These are phyloP conservation scores for Aurelia aurita DNA, from an alignment of 30 jellyfish, hydroid and myxozoan species.

Conservation along the genomic window DNA sequence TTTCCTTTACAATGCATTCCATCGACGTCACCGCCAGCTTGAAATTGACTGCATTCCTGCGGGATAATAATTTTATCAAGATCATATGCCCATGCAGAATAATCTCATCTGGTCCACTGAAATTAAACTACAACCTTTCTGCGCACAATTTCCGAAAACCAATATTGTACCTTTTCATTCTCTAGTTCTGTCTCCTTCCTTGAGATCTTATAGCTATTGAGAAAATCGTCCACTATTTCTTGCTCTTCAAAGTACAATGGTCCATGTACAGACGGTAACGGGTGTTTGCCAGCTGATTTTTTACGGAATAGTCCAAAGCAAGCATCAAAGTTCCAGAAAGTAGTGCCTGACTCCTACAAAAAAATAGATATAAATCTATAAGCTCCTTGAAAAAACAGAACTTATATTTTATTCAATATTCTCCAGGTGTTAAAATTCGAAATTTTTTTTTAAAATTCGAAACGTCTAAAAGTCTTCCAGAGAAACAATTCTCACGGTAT, in stretches of 20 bases:
- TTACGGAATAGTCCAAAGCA: conserved; percentile 46
- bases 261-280: conserved; percentile 48
- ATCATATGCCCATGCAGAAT: neutral
- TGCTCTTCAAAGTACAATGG: conserved; percentile 58
- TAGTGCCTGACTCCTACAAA: conserved; percentile 32
- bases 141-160: too few species aligned
- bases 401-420: too few species aligned
- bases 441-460: too few species aligned
- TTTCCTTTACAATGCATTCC: conserved; percentile 46
- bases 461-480: neutral
- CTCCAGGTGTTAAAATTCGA: too few species aligned
- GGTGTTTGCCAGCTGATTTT: conserved; percentile 36
- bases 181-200: conserved; percentile 27
- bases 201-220: conserved; percentile 31
- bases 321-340: conserved; percentile 47
- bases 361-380: neutral
- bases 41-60: conserved; percentile 56
- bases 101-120: neutral
- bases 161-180: conserved; percentile 4
- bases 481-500: neutral
- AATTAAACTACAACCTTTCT: too few species aligned
- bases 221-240: conserved; percentile 28
- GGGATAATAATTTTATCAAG: neutral
- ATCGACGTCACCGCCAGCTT: conserved; percentile 41
- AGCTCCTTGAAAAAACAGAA: too few species aligned